Evolutionary conservation across 2,797 vertebrate genomes (phyloP), one percentile per base, ranked within the genome.

Genomic region (Pseudotriccus pelzelni): DNA sequence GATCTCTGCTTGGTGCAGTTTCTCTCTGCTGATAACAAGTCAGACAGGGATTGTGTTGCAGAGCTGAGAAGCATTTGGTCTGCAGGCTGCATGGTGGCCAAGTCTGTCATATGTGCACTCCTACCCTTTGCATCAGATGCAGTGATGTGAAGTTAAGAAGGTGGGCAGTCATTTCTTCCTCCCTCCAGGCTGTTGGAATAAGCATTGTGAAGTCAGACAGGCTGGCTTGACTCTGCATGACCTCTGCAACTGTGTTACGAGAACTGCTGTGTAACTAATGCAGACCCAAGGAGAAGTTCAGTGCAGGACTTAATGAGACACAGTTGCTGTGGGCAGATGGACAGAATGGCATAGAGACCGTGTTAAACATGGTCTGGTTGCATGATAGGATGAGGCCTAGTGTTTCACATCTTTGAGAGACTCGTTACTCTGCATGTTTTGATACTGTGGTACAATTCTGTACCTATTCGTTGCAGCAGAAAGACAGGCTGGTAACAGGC

Each of bases 71-170:
- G 14, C 7, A 2, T 59, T 66, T 79, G 43, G 18, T 30, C 23
- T 84, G 22, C 47, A 74, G 37, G 41, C 52, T 87, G 19, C 11
- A 2, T 0, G 0, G 30, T 77, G 52, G 41, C 52, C 27, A 43
- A 4, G 32, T 56, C 58, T 68, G 17, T 63, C 17, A 11, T 34
- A 6, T 10, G 17, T 47, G 15, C 53, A 20, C 9, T 66, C 16
- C 13, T 55, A 2, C 1, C 0, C 9, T 52, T 67, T 3, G 2
- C 36, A n/a, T 6, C 1, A 2, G 24, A 21, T 55, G 28, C 25
- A 46, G 12, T 36, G 55, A 50, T 72, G 23, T 27, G 39, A 67
- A 82, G 19, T 41, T 59, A 37, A 21, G 46, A 37, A 39, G 20
- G 6, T 37, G 8, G 11, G 3, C 37, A 63, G 3, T 49, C 1